Percentiles rank a stretch among this genome's conserved stretches.
Evolutionary conservation across 2,113 vertebrate genomes (phyloP).

Genomic region (Caloenas nicobarica): DNA sequence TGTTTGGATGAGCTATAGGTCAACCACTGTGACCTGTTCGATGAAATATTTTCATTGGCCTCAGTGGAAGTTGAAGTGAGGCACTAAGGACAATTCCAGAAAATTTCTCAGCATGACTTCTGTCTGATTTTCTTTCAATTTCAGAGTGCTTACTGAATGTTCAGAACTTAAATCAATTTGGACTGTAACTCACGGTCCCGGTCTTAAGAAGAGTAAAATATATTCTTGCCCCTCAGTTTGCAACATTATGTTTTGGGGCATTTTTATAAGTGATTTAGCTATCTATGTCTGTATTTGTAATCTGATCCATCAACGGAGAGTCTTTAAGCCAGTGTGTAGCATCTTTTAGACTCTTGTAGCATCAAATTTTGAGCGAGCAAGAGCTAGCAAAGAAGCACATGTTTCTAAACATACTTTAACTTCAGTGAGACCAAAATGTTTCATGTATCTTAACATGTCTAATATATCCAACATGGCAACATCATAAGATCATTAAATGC

Average conservation of each 20-base stretch:
- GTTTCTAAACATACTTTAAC: background rate
- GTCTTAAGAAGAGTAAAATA: background rate
- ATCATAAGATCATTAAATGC: background rate
- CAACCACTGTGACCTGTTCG: background rate
- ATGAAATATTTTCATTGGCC: background rate
- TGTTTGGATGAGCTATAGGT: background rate
- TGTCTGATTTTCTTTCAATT: background rate
- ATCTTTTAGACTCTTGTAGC: background rate
- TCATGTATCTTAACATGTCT: background rate
- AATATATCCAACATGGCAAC: background rate
- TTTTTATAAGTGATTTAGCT: background rate
- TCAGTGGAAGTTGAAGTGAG: background rate
- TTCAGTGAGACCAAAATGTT: background rate
- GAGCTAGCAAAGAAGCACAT: background rate
- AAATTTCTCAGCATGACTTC: background rate
- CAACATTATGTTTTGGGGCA: background rate
- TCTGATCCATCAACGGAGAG: background rate
- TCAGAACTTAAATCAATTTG: background rate
- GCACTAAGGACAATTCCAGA: background rate
- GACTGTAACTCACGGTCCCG: background rate
- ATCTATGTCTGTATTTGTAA: background rate
- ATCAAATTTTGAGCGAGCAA: background rate
- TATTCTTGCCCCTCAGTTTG: background rate
- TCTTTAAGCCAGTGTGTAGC: background rate
- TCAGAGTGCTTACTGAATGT: background rate